Evolutionary conservation across 2,797 vertebrate species (phyloP).

Genomic region (Halcyon chelicuti): DNA sequence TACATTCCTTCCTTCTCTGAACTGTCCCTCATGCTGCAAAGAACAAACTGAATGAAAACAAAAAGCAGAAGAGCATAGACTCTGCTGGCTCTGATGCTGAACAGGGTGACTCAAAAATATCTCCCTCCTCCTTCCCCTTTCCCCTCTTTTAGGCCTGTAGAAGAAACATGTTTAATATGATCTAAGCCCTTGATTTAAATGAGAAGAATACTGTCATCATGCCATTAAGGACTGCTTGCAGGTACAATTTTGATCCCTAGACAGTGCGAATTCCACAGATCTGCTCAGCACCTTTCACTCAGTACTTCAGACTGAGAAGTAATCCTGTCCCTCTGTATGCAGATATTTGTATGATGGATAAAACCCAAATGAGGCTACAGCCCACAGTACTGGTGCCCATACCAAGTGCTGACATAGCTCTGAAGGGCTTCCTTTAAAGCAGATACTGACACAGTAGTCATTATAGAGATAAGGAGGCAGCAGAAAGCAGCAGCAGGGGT

Average conservation of each 20-base stretch:
- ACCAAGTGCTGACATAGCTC: background rate
- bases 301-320: background rate
- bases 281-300: background rate
- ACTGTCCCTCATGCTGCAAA: background rate
- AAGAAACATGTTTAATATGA: background rate
- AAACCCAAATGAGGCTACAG: background rate
- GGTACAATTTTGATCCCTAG: background rate
- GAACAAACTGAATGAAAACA: background rate
- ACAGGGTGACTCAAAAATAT: background rate
- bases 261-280: background rate
- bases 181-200: background rate
- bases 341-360: background rate
- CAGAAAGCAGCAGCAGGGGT: background rate
- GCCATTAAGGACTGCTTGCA: background rate
- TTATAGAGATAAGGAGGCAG: background rate
- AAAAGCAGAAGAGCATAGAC: background rate
- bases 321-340: background rate
- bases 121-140: background rate
- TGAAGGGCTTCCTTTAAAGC: background rate
- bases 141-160: background rate
- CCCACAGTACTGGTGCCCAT: background rate
- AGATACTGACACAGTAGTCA: background rate
- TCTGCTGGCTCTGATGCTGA: background rate
- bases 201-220: background rate
- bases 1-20: background rate